A percentile compares a stretch with the other conserved stretches of the same genome.
Evolutionary conservation across 2,888 invertebrate genomes (phyloP).

Genomic region (Coelopa pilipes): DNA sequence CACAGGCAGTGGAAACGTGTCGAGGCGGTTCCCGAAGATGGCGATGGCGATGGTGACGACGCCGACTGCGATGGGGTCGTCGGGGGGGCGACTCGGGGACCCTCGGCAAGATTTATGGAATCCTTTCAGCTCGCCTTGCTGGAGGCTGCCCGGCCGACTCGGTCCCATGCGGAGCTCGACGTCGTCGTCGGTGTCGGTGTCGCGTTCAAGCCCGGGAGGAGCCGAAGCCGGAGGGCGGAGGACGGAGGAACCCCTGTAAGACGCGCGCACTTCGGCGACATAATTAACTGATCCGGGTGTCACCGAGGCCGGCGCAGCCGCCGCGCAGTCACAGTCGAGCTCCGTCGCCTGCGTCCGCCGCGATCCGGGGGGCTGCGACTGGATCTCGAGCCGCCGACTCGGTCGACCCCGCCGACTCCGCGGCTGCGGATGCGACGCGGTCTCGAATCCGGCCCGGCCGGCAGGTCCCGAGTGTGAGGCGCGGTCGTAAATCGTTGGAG

Average conservation of each 20-base stretch:
- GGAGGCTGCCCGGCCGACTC: not conserved
- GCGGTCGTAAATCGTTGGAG: constrained; percentile 37
- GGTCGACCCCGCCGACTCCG: too few relatives aligned
- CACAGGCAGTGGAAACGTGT: too few relatives aligned
- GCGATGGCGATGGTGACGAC: too few relatives aligned
- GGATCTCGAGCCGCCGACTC: too few relatives aligned
- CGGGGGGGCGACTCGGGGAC: too few relatives aligned
- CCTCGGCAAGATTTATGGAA: constrained; percentile 55
- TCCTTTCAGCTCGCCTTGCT: constrained; percentile 56
- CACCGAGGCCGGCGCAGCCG: constrained; percentile 4
- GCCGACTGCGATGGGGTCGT: too few relatives aligned
- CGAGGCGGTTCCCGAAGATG: too few relatives aligned
- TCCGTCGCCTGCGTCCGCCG: not conserved
- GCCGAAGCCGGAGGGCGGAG: not conserved
- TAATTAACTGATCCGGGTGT: constrained; percentile 25
- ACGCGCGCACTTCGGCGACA: constrained; percentile 7
- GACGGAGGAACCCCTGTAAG: not conserved
- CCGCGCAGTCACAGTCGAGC: constrained; percentile 19
- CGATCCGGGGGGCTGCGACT: not conserved
- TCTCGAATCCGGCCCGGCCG: too few relatives aligned
- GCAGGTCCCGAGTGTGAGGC: constrained; percentile 21
- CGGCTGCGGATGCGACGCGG: too few relatives aligned
- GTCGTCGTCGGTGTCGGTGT: not conserved
- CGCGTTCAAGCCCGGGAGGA: not conserved
- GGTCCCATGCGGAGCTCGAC: constrained; percentile 25